Percentiles rank a stretch among this genome's conserved stretches.
Evolutionary conservation across 2,888 invertebrate genomes (phyloP).

Genomic region (Trypoxylon attenuatum): DNA sequence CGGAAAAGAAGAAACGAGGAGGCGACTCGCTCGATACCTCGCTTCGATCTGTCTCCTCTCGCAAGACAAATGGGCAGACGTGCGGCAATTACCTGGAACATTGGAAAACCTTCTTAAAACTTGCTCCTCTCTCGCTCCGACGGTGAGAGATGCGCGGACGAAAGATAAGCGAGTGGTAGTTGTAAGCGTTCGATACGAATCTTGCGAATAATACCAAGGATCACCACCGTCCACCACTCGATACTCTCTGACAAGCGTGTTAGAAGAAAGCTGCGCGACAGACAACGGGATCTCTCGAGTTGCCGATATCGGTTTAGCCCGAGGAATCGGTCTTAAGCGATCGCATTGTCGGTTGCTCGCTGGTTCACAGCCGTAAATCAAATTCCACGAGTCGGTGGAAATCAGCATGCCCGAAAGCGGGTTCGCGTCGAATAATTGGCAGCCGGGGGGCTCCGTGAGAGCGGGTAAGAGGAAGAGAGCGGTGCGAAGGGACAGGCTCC

Average conservation of each 20-base stretch:
- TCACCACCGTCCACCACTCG: too few species aligned
- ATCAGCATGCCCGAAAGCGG: too few species aligned
- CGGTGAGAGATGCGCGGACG: background rate
- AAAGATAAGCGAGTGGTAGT: background rate
- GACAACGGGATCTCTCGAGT: background rate
- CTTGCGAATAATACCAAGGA: background rate
- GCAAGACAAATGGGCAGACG: background rate
- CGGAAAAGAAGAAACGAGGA: background rate
- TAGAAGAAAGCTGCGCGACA: background rate
- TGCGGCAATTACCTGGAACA: background rate
- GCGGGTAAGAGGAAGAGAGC: background rate
- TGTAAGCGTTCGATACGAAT: too few species aligned
- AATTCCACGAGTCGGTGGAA: constrained; percentile 1
- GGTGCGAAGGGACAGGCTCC: too few species aligned
- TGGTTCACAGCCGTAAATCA: background rate
- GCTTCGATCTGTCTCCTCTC: background rate
- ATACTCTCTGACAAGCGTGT: too few species aligned
- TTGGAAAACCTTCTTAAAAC: background rate
- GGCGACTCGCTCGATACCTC: background rate
- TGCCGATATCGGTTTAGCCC: background rate
- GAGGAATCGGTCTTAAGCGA: background rate
- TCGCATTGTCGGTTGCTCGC: background rate
- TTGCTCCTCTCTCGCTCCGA: background rate
- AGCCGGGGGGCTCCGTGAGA: background rate
- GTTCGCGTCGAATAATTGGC: constrained; percentile 8